phyloP scores from a whole-genome alignment of 1,140 invertebrate genomes.

The Drosophila lacteicornis region DNA sequence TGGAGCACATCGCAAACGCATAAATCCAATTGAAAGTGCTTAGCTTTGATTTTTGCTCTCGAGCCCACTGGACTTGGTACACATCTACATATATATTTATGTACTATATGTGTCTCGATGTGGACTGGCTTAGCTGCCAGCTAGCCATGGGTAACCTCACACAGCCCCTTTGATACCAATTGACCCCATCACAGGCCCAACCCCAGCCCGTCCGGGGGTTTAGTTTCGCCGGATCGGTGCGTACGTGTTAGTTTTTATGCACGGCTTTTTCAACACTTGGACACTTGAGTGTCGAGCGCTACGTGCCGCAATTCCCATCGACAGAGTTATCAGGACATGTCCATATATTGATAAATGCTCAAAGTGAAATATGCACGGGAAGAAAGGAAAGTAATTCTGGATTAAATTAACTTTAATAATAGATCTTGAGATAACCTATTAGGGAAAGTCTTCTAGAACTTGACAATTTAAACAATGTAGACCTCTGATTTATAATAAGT shows the following conservation, averaged over 20 bases:
- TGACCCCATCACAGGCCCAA: neutral
- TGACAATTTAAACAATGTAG: too few relatives aligned
- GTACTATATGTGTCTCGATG: neutral
- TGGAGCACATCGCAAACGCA: slow-evolving; percentile 79
- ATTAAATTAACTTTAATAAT: too few relatives aligned
- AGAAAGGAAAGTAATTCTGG: neutral
- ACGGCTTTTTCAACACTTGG: slow-evolving; percentile 76
- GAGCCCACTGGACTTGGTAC: slow-evolving; percentile 19
- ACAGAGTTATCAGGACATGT: slow-evolving; percentile 68
- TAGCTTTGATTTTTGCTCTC: slow-evolving; percentile 80
- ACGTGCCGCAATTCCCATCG: slow-evolving; percentile 76
- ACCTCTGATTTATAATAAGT: too few relatives aligned
- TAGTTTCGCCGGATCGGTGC: slow-evolving; percentile 43
- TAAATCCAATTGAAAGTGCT: slow-evolving; percentile 84
- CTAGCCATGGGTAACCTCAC: slow-evolving; percentile 1
- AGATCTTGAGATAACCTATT: too few relatives aligned
- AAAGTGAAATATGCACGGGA: slow-evolving; percentile 36
- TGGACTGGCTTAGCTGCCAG: slow-evolving; percentile 49
- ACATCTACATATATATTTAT: slow-evolving; percentile 1
- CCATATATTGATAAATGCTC: slow-evolving; percentile 81
- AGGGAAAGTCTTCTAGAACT: too few relatives aligned
- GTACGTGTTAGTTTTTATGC: slow-evolving; percentile 74
- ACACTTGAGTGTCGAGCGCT: slow-evolving; percentile 61
- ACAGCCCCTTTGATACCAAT: slow-evolving; percentile 4
- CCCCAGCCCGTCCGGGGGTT: neutral